Percentiles rank a stretch among this genome's conserved stretches.
Evolutionary conservation across 2,888 invertebrate genomes (phyloP).

Genomic region (Mythimna lalbum): DNA sequence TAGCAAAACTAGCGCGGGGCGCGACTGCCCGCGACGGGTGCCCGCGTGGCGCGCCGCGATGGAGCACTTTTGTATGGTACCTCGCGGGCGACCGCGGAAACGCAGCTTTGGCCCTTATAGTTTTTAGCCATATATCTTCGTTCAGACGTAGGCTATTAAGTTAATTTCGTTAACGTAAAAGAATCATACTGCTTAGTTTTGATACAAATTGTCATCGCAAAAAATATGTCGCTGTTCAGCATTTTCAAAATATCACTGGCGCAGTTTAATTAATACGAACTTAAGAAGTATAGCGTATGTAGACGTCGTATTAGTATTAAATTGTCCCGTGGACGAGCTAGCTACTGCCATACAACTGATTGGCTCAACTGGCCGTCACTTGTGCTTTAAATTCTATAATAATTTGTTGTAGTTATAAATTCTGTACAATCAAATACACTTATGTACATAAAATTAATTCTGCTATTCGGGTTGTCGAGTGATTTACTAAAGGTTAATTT

Average conservation of each 20-base stretch:
- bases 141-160: slow-evolving; percentile 7
- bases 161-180: neutral
- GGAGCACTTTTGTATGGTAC: too few relatives aligned
- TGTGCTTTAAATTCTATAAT: slow-evolving; percentile 31
- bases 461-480: slow-evolving; percentile 41
- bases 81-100: too few relatives aligned
- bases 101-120: neutral
- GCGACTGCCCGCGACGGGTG: too few relatives aligned
- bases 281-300: neutral
- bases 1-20: too few relatives aligned
- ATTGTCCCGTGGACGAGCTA: slow-evolving; percentile 14
- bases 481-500: slow-evolving; percentile 24
- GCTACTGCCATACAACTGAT: slow-evolving; percentile 44
- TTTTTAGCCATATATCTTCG: slow-evolving; percentile 5
- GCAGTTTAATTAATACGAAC: slow-evolving; percentile 18
- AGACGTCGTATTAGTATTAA: slow-evolving; percentile 18
- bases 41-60: too few relatives aligned
- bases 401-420: slow-evolving; percentile 51
- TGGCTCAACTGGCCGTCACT: slow-evolving; percentile 28
- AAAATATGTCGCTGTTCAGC: neutral
- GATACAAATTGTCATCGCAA: neutral
- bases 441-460: slow-evolving; percentile 44
- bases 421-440: slow-evolving; percentile 33
- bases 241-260: slow-evolving; percentile 2
- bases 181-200: neutral